A percentile compares a stretch with the other conserved stretches of the same genome.
phyloP scores from a whole-genome alignment of 92 coral and sea anemone species.

The Epizoanthus ramosus region DNA sequence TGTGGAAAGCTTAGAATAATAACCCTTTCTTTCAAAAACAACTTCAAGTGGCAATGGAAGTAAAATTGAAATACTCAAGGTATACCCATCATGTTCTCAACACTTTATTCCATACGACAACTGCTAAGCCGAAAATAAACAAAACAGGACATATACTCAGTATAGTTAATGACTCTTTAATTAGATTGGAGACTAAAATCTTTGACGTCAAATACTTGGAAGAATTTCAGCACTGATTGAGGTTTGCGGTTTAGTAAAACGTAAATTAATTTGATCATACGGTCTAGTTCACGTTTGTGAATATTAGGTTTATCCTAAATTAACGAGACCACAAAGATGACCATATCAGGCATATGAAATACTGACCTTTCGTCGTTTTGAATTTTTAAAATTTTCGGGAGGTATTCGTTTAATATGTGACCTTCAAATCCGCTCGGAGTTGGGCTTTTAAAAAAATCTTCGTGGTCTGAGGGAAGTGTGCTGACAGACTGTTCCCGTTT shows the following conservation, averaged over 20 bases:
- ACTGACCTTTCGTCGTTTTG: neutral
- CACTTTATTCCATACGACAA: too few species aligned
- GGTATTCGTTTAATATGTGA: neutral
- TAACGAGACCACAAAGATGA: conserved; percentile 21
- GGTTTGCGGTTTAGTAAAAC: conserved; percentile 23
- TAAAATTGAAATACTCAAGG: too few species aligned
- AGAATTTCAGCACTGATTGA: neutral
- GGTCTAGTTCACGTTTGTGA: neutral
- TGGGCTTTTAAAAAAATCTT: neutral
- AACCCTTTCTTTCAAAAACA: too few species aligned
- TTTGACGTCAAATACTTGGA: neutral
- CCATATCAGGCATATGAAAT: neutral
- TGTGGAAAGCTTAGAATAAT: too few species aligned
- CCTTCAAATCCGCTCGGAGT: neutral
- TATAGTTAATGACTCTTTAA: neutral
- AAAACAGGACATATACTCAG: neutral
- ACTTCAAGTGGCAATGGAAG: too few species aligned
- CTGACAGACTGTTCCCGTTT: neutral
- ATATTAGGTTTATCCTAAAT: conserved; percentile 17
- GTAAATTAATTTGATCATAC: conserved; percentile 27
- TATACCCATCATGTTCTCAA: too few species aligned
- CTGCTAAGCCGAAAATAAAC: neutral
- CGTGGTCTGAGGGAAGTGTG: neutral
- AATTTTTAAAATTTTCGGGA: neutral
- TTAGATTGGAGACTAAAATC: neutral